Conservation (phyloP, 2,888 invertebrate genomes). For the Acleris sparsana region DNA sequence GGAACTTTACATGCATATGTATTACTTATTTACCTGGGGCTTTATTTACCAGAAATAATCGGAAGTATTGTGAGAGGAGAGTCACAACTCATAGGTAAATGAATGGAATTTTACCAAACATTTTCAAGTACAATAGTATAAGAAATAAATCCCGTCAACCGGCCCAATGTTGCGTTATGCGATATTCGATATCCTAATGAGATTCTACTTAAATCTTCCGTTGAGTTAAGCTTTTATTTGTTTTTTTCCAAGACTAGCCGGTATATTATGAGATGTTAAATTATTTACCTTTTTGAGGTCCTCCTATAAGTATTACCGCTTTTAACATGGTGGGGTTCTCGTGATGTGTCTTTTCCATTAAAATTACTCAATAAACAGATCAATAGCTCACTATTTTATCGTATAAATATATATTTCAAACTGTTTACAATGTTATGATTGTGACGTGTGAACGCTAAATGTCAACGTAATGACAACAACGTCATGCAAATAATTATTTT, state of each 20-base stretch:
- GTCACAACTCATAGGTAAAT: too few relatives aligned
- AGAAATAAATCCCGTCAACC: too few relatives aligned
- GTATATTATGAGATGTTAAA: conserved; percentile 50
- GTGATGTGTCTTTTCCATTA: conserved; percentile 16
- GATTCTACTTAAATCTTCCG: too few relatives aligned
- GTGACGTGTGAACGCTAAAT: background rate
- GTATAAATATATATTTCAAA: conserved; percentile 8
- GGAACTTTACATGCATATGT: too few relatives aligned
- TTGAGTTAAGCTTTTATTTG: background rate
- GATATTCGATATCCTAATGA: too few relatives aligned
- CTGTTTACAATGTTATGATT: conserved; percentile 26
- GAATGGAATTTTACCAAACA: too few relatives aligned
- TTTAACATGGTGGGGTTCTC: conserved; percentile 84
- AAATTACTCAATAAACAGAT: background rate
- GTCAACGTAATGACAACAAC: background rate
- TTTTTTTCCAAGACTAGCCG: conserved; percentile 44
- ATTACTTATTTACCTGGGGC: too few relatives aligned
- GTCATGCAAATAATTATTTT: background rate
- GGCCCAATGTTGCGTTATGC: too few relatives aligned
- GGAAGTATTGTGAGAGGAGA: too few relatives aligned
- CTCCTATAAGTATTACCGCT: conserved; percentile 96
- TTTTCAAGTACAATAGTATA: too few relatives aligned
- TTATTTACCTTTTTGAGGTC: conserved; percentile 94
- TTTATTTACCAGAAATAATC: too few relatives aligned
- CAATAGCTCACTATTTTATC: background rate